A percentile compares a stretch with the other conserved stretches of the same genome.
phyloP scores from a whole-genome alignment of 2,797 vertebrate genomes.

The Myotis daubentonii region DNA sequence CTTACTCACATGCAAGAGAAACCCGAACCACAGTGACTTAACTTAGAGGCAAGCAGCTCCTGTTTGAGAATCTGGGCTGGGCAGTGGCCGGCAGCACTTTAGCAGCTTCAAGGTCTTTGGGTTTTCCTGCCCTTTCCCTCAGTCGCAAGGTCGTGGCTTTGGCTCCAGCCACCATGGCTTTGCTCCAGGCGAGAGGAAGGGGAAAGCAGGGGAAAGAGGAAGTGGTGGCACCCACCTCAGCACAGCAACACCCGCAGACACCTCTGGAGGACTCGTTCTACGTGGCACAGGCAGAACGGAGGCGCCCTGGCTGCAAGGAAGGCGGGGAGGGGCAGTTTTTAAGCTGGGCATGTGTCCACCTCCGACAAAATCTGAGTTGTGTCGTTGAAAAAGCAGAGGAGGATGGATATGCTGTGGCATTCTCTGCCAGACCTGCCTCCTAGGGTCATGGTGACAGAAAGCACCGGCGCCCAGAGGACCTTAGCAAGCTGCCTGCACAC shows the following conservation, averaged over 20 bases:
- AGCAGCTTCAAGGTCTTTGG: neutral
- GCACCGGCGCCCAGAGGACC: neutral
- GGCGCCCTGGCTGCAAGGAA: neutral
- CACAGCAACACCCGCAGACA: neutral
- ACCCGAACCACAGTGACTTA: neutral
- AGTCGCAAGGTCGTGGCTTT: neutral
- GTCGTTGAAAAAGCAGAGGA: neutral
- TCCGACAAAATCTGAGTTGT: neutral
- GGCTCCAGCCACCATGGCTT: neutral
- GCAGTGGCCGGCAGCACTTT: neutral
- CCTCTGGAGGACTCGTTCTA: neutral
- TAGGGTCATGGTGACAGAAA: neutral
- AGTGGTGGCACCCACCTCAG: neutral
- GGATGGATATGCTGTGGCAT: accelerated
- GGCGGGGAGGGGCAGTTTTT: neutral
- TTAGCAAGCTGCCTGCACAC: neutral
- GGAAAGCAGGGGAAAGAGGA: neutral
- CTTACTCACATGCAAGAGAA: neutral
- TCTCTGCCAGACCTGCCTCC: accelerated
- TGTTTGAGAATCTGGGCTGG: neutral
- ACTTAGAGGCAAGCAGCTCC: neutral
- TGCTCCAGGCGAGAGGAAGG: neutral
- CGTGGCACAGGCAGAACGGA: neutral
- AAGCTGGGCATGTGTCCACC: neutral
- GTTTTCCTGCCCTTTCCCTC: neutral